Base-by-base conservation (phyloP, 64 coral and sea anemone species). In the Cladopsammia gracilis region DNA sequence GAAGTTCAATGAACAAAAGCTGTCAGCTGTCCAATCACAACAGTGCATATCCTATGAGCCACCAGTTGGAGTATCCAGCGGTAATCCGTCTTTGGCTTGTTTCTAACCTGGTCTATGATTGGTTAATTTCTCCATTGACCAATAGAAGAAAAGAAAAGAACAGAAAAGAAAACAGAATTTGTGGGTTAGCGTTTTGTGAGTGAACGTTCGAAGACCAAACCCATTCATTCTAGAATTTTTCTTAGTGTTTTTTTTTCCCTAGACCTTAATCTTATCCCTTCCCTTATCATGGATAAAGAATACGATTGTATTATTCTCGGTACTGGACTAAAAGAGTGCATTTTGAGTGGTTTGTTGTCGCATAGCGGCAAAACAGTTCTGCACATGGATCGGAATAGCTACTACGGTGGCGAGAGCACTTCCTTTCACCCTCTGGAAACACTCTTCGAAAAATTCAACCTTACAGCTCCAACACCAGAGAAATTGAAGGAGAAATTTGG, bases 301-400 rank as follows among this genome's bases (percentile, higher is more conserved):
- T 98, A 98, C 43, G 96, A 98, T 84, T 95, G 76, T 59, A 89
- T 98, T 59, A 80, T 98, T 58, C 86, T 98, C 11, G 96, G 96
- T 11, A 98, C 96, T 68, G 96, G 96, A 48, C 86, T 98, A 7
- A 98, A 98, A 91, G 96, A 98, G 88, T 98, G 96, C 71, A 81
- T 98, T 78, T 62, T 98, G 64, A 98, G 96, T 70, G 93, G 96
- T 58, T 56, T 98, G 58, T 26, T 98, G 78, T 95, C 96, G 2
- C 70, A 95, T 7, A 92, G 85, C 3, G 90, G 93, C 0, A 92
- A 95, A 65, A 98, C 95, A 86, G 73, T 98, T 2, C 73, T 98
- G 0, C 96, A 98, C 70, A 65, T 98, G 70, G 96, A 98, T 53
- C 77, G 93, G 15, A 91, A 95, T 61, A 75, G 89, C 43, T 98